Base-by-base conservation (phyloP, 2,113 vertebrate genomes). In the Lepus europaeus region DNA sequence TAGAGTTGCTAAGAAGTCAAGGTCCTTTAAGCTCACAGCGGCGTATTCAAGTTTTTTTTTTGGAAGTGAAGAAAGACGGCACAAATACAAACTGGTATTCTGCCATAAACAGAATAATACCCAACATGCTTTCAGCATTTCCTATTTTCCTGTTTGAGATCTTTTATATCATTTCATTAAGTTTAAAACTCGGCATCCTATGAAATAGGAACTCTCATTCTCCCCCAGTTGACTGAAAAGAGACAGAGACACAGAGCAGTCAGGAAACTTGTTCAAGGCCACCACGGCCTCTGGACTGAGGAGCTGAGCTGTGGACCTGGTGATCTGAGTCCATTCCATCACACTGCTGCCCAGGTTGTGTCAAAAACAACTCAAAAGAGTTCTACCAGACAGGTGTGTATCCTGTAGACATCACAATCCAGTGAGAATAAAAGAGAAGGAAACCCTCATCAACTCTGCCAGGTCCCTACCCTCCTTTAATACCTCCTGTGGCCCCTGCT, bases 21-120 rank as follows among this genome's bases (percentile, higher is more conserved):
- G 85, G 82, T 91, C 89, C 74, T 95, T 80, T 90, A 77, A 85
- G 79, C 86, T 94, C 53, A 61, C 39, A 63, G 53, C 10, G 61
- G 70, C 2, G 59, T 74, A 84, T 27, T 69, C 0, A 20, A 87
- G 51, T 49, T 82, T 91, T 89, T 91, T 89, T 80, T 36, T 56
- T n/a, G 45, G 27, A 86, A 89, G 79, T 49, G 17, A 94, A 93
- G 59, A 87, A 89, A 88, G 45, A 86, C 83, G 89, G 36, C 59
- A 23, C 91, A 29, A 17, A 89, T 92, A 76, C 1, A 87, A 96
- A 87, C 4, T 92, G 80, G 61, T 39, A 36, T 66, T 87, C 64
- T 66, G 53, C 49, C 25, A 36, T 33, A 88, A 63, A 31, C 1
- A 74, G 78, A 89, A 68, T 51, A 83, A 84, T 61, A 83, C 12